Evolutionary conservation across 2,888 invertebrate genomes (phyloP).

Genomic region (Aporophyla lueneburgensis): DNA sequence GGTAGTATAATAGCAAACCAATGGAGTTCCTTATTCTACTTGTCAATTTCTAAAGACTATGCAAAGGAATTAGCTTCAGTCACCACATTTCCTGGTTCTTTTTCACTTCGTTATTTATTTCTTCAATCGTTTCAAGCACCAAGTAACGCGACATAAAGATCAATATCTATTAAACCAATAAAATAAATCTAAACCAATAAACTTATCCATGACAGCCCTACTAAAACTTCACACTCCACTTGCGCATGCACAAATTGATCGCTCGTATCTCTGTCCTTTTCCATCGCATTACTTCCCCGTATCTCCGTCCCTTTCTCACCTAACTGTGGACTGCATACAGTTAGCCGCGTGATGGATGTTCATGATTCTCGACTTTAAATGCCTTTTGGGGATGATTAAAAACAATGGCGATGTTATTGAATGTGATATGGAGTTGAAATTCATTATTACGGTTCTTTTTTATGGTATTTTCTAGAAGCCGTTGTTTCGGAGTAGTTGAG

Average conservation of each 20-base stretch:
- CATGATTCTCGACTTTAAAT: conserved; percentile 63
- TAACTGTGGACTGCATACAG: conserved; percentile 84
- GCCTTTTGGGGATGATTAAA: conserved; percentile 68
- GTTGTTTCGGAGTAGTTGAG: neutral
- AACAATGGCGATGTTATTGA: conserved; percentile 59
- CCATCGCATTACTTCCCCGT: conserved; percentile 33
- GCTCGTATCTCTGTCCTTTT: conserved; percentile 68
- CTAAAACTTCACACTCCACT: conserved; percentile 83
- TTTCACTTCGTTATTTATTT: neutral
- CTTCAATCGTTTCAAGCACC: neutral
- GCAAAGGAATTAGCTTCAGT: too few relatives aligned
- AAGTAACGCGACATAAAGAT: neutral
- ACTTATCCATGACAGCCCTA: conserved; percentile 74
- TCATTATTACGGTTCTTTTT: neutral
- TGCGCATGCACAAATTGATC: conserved; percentile 86
- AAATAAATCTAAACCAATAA: conserved; percentile 41
- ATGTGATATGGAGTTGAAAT: conserved; percentile 20
- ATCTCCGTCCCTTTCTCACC: conserved; percentile 75
- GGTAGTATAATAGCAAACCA: neutral
- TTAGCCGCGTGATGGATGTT: conserved; percentile 76
- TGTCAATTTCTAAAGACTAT: neutral
- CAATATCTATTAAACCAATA: neutral
- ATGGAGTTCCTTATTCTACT: neutral
- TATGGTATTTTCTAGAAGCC: conserved; percentile 4
- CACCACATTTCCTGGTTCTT: neutral